These are phyloP conservation scores for Parnassius mnemosyne DNA, from an alignment of 2,888 invertebrate species.

Conservation along the genomic window DNA sequence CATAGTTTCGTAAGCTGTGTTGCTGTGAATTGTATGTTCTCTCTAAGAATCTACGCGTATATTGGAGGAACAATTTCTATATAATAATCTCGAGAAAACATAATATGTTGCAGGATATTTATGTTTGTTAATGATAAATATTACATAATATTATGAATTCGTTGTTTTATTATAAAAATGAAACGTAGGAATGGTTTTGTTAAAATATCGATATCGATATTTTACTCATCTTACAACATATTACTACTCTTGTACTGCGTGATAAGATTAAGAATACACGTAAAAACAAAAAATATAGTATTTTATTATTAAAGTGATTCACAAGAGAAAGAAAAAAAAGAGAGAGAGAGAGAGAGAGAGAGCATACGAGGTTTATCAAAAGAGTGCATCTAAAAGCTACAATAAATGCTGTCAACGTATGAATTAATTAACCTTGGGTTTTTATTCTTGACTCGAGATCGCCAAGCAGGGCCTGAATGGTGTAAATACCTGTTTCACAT, in stretches of 20 bases:
- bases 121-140: too few relatives aligned
- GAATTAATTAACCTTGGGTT: conserved; percentile 64
- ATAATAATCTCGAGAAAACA: too few relatives aligned
- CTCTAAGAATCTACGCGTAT: conserved; percentile 34
- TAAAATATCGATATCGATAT: too few relatives aligned
- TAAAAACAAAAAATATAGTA: not conserved
- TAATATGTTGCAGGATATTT: conserved; percentile 16
- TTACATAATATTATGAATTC: too few relatives aligned
- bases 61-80: not conserved
- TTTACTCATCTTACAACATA: too few relatives aligned
- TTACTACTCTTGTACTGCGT: not conserved
- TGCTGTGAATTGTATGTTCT: conserved; percentile 42
- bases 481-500: conserved; percentile 78
- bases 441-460: conserved; percentile 77
- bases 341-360: conserved; percentile 33
- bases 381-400: conserved; percentile 61
- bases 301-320: not conserved
- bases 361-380: conserved; percentile 40
- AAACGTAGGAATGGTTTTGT: too few relatives aligned
- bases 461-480: conserved; percentile 76
- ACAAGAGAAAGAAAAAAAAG: not conserved
- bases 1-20: conserved; percentile 31
- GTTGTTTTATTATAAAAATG: too few relatives aligned
- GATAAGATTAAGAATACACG: not conserved
- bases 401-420: conserved; percentile 43